Evolutionary conservation across 2,888 invertebrate genomes (phyloP), one percentile per base, ranked within the genome.

Genomic region (Tinea pellionella): DNA sequence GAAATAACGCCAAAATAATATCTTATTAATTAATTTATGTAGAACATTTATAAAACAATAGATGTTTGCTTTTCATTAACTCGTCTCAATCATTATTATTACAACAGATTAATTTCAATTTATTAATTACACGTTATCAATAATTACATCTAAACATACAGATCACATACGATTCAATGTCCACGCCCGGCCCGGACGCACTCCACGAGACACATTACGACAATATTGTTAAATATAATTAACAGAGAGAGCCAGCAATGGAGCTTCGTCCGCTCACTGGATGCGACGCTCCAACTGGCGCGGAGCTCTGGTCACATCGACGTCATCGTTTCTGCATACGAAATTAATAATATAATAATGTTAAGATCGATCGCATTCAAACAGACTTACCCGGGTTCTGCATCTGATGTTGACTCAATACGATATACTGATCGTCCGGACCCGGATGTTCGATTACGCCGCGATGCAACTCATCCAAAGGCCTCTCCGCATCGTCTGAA

Each of bases 371-470:
- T 59, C n/a, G 59, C 59, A 47, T 41, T 41, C 57, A 57, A 47
- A n/a, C 8, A 15, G 51, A 37, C 30, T 74, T 68, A 86, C 86
- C 86, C 43, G 83, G 71, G 59, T 86, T 86, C 69, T 86, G 86
- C 86, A 86, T 84, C 73, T 86, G 86, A 68, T 86, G 86, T 66
- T 86, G 86, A 62, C 86, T 85, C 9, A 86, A 72, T 0, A 87
- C 86, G 37, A 86, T 77, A 65, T 85, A 87, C 0, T 80, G 77
- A 60, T 82, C 77, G 15, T 80, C 79, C 2, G 75, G 66, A 1
- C 67, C 73, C 0, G 78, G 77, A 32, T 80, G 80, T 62, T 80
- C 80, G 30, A 85, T 64, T 11, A 83, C 82, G 0, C 78, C 84
- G 32, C 84, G 77, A 61, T 83, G 84, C 2, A 81, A 67, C 61